phyloP scores from a whole-genome alignment of 2,888 invertebrate species.

The Ophion costatus region DNA sequence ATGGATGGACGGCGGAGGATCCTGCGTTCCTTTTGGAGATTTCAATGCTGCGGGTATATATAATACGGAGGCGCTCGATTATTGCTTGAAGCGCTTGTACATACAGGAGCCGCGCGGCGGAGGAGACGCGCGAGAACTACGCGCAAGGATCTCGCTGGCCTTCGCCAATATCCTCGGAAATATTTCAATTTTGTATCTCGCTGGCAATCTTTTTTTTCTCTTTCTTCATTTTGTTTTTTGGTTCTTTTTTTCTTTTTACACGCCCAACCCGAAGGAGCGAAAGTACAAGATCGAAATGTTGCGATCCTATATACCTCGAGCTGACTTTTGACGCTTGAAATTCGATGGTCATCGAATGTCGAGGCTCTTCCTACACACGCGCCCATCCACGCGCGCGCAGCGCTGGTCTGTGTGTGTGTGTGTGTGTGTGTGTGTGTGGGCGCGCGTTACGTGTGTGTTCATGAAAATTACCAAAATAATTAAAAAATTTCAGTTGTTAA shows the following conservation, averaged over 20 bases:
- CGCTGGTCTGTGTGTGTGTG: too few relatives aligned
- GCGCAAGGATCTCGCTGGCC: constrained; percentile 41
- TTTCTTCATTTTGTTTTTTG: constrained; percentile 28
- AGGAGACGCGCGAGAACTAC: constrained; percentile 5
- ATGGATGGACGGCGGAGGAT: constrained; percentile 16
- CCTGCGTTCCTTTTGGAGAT: constrained; percentile 58
- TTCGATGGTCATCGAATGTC: constrained; percentile 56
- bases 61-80: not conserved
- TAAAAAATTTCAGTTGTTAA: too few relatives aligned
- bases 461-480: too few relatives aligned
- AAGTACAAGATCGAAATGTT: constrained; percentile 36
- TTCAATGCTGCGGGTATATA: constrained; percentile 58
- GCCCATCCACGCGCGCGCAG: too few relatives aligned
- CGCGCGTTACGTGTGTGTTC: too few relatives aligned
- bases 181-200: constrained; percentile 35
- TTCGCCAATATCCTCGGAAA: constrained; percentile 57
- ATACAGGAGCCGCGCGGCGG: not conserved
- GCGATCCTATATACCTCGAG: not conserved
- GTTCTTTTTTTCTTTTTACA: not conserved
- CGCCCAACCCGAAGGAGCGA: constrained; percentile 17
- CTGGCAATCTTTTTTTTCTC: constrained; percentile 5
- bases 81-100: constrained; percentile 9
- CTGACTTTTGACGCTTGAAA: constrained; percentile 28
- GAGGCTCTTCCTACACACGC: constrained; percentile 55
- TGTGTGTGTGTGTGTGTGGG: too few relatives aligned